Conservation (phyloP, 1,140 invertebrate genomes). For the Aphidius ervi region DNA sequence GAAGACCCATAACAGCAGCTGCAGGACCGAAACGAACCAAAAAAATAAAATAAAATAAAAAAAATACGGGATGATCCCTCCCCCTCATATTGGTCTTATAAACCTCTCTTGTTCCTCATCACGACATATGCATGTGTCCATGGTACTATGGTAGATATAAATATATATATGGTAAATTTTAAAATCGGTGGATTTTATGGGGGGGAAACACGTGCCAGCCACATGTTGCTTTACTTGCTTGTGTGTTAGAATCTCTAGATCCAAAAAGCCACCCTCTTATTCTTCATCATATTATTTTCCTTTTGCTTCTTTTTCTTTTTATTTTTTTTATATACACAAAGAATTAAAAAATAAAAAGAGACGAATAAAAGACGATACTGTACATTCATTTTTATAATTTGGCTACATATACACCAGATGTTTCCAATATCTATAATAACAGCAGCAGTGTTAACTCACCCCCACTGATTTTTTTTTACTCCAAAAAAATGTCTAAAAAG, state of each 20-base stretch:
- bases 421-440: not conserved
- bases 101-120: too few species aligned
- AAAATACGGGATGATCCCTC: conserved; percentile 17
- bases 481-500: too few species aligned
- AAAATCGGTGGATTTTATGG: conserved; percentile 36
- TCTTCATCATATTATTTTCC: too few species aligned
- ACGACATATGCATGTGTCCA: conserved; percentile 22
- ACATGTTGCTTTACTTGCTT: conserved; percentile 49
- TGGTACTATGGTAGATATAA: conserved; percentile 25
- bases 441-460: conserved; percentile 5
- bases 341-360: conserved; percentile 5
- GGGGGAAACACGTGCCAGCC: conserved; percentile 50
- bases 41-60: conserved; percentile 9
- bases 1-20: conserved; percentile 1
- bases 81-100: too few species aligned
- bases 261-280: conserved; percentile 1
- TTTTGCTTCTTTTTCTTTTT: too few species aligned
- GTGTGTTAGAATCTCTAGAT: conserved; percentile 32
- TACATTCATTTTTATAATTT: not conserved
- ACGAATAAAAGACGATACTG: conserved; percentile 2
- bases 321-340: not conserved
- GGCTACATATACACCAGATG: conserved; percentile 9
- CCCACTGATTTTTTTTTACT: not conserved
- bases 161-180: conserved; percentile 24
- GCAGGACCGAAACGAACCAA: conserved; percentile 1